Conservation (phyloP, 2,797 vertebrate genomes). For the Thalassophryne amazonica region DNA sequence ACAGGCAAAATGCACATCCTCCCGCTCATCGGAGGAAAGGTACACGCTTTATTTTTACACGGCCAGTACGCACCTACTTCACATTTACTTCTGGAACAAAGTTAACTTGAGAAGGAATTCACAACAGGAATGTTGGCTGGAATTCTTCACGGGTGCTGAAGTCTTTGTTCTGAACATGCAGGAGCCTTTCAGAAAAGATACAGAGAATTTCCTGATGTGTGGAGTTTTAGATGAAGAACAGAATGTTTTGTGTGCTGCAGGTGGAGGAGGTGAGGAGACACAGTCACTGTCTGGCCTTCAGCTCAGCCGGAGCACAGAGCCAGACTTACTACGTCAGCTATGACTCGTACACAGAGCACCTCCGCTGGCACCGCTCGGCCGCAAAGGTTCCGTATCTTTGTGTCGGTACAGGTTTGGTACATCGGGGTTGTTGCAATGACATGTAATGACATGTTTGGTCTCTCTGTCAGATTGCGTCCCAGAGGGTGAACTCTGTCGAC, state of each 20-base stretch:
- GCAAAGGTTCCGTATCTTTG: constrained; percentile 80
- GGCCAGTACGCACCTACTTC: no score
- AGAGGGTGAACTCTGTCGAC: constrained; percentile 95
- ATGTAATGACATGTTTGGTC: neutral
- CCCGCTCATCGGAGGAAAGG: constrained; percentile 96
- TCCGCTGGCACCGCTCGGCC: constrained; percentile 92
- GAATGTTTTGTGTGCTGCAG: constrained; percentile 59
- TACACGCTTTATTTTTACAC: constrained; percentile 50
- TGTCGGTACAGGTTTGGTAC: neutral
- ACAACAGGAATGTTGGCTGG: neutral
- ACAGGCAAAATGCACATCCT: constrained; percentile 97
- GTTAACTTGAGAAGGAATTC: neutral
- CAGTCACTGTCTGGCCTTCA: constrained; percentile 96
- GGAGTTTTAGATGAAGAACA: no score
- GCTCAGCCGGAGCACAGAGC: constrained; percentile 92
- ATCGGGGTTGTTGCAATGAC: neutral
- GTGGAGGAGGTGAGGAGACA: constrained; percentile 96
- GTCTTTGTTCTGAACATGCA: no score
- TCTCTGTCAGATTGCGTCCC: constrained; percentile 87
- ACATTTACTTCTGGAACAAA: no score
- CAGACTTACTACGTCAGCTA: constrained; percentile 98
- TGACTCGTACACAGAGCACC: constrained; percentile 92
- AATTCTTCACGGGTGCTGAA: no score
- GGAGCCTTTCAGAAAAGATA: no score
- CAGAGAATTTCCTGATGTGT: no score